phyloP scores from a whole-genome alignment of 1,140 invertebrate species.

The Olivierus martensii region DNA sequence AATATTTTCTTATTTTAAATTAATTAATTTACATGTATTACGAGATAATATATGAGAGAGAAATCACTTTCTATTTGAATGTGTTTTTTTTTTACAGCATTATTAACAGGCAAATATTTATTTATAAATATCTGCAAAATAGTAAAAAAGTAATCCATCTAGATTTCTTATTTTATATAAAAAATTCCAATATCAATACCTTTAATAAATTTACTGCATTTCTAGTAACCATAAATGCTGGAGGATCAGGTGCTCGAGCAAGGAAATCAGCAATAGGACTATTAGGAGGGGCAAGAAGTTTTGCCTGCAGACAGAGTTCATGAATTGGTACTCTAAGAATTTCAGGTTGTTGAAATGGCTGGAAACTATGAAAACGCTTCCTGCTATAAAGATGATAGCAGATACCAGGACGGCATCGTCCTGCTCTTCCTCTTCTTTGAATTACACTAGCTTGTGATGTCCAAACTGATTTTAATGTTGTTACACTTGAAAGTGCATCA shows the following conservation, averaged over 20 bases:
- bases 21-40: too few species aligned
- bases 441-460: slow-evolving; percentile 56
- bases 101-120: too few species aligned
- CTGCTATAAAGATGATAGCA: slow-evolving; percentile 66
- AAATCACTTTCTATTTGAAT: too few species aligned
- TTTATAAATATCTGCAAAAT: too few species aligned
- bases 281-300: slow-evolving; percentile 61
- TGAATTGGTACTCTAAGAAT: slow-evolving; percentile 70
- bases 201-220: slow-evolving; percentile 63
- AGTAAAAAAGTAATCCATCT: too few species aligned
- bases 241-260: slow-evolving; percentile 66
- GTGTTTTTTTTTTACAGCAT: too few species aligned
- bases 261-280: slow-evolving; percentile 69
- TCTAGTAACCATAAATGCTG: slow-evolving; percentile 53
- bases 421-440: slow-evolving; percentile 68
- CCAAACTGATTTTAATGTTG: slow-evolving; percentile 32
- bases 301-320: slow-evolving; percentile 84
- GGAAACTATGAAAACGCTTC: slow-evolving; percentile 48
- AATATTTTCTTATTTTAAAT: too few species aligned
- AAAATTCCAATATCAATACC: slow-evolving; percentile 23
- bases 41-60: too few species aligned
- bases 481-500: slow-evolving; percentile 14
- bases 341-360: slow-evolving; percentile 49
- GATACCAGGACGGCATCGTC: slow-evolving; percentile 58
- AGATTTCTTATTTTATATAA: too few species aligned